Evolutionary conservation across 1,140 invertebrate species (phyloP), one percentile per base, ranked within the genome.

Genomic region (Lasioglossum baleicum): DNA sequence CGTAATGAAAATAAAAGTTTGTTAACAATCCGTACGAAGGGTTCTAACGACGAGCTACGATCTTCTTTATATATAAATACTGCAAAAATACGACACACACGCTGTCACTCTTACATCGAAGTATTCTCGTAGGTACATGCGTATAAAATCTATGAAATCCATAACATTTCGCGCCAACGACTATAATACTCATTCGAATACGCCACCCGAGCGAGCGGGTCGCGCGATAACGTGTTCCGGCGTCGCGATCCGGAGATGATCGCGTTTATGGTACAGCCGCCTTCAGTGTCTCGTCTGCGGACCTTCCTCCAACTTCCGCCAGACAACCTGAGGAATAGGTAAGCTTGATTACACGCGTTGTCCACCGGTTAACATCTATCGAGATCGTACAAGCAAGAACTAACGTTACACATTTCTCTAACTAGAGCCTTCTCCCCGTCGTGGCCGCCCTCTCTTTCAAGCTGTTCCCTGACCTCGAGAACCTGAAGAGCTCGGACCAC

Each of bases 361-460:
- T 13, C 2, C 2, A 48, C 44, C 2, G 2, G 10, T 44, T 11
- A 10, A 11, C 44, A 11, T 26, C 1, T 1, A 26, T 26, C 26
- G 26, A 26, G 11, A 11, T 10, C 10, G 0, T 11, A 1, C 7
- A 51, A 8, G 20, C n/a, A 58, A 58, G 20, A 26, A 93, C 95
- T 94, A 94, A 99, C 98, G 94, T 99, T 99, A 93, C 98, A 99
- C 98, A 99, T 99, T 94, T 99, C 98, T 84, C 97, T 94, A 40
- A 99, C 97, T 70, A 99, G 94, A 15, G 98, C 98, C 90, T 98
- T 98, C 91, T 99, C 98, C 10, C 97, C 96, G 83, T 98, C 96
- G 88, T 97, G 97, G 90, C 98, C 95, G 83, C 96, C 94, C 65
- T 95, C 95, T 67, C 96, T 94, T 89, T 98, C 97, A 60, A 98